Conservation (phyloP, 2,888 invertebrate species). For the Hirtodrosophila duncani region DNA sequence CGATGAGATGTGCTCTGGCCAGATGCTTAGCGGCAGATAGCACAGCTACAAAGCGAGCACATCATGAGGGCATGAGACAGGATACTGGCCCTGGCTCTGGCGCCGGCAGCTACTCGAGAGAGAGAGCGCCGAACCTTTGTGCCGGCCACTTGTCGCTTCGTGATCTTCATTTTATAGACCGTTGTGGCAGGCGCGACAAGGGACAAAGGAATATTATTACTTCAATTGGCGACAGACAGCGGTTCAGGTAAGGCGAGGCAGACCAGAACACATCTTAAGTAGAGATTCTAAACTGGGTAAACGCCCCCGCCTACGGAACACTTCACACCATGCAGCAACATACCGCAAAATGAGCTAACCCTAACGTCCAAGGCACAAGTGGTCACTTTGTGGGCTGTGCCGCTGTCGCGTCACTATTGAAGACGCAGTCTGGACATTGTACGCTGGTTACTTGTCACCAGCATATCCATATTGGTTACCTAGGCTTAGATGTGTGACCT, state of each 20-base stretch:
- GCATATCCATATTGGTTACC: neutral
- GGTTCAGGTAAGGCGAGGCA: slow-evolving; percentile 23
- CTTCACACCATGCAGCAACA: slow-evolving; percentile 56
- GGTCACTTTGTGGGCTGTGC: slow-evolving; percentile 32
- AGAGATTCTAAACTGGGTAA: slow-evolving; percentile 46
- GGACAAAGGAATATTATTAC: slow-evolving; percentile 65
- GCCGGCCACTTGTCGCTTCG: slow-evolving; percentile 60
- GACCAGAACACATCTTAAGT: slow-evolving; percentile 47
- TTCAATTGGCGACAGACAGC: slow-evolving; percentile 63
- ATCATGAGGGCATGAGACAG: neutral
- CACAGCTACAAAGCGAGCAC: slow-evolving; percentile 32
- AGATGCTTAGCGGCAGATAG: slow-evolving; percentile 48
- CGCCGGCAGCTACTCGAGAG: slow-evolving; percentile 46
- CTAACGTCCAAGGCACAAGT: slow-evolving; percentile 1
- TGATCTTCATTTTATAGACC: neutral
- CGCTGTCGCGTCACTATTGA: slow-evolving; percentile 25
- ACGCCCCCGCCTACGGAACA: slow-evolving; percentile 47
- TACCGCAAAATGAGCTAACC: slow-evolving; percentile 27
- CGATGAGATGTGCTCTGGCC: slow-evolving; percentile 34
- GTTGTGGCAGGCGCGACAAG: slow-evolving; percentile 31
- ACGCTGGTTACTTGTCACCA: no score
- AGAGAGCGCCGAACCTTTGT: neutral
- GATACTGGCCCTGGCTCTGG: slow-evolving; percentile 27
- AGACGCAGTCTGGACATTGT: neutral
- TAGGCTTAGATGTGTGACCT: slow-evolving; percentile 19